Percentiles rank a stretch among this genome's conserved stretches.
phyloP scores from a whole-genome alignment of 2,797 vertebrate species.

The Chanos chanos region DNA sequence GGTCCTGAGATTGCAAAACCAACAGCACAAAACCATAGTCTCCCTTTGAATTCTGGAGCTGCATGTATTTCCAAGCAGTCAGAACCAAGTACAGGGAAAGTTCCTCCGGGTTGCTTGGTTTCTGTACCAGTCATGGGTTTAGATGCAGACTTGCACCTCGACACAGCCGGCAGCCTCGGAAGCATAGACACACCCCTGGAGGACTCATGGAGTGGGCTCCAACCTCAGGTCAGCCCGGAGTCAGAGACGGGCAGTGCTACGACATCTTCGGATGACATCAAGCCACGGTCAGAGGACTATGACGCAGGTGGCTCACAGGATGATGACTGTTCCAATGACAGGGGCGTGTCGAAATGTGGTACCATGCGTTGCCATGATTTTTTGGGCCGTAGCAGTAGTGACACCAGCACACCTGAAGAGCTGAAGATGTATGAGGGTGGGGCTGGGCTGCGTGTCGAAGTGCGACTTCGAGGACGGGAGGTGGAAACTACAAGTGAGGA shows the following conservation, averaged over 20 bases:
- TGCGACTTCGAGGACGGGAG: conserved; percentile 79
- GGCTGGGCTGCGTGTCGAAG: conserved; percentile 85
- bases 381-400: conserved; percentile 95
- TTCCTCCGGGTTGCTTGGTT: conserved; percentile 9
- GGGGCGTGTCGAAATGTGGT: conserved; percentile 89
- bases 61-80: conserved; percentile 22
- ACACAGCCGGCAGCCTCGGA: conserved; percentile 74
- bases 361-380: conserved; percentile 95
- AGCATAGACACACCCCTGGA: conserved; percentile 71
- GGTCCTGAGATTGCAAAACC: conserved; percentile 13
- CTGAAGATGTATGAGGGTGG: conserved; percentile 89
- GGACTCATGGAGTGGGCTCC: conserved; percentile 79
- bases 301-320: conserved; percentile 97
- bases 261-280: conserved; percentile 97
- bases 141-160: conserved; percentile 65
- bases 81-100: conserved; percentile 31
- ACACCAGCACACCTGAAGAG: conserved; percentile 97
- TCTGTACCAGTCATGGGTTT: no score
- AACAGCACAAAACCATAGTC: conserved; percentile 27
- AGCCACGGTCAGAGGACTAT: conserved; percentile 96
- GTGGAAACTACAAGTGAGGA: conserved; percentile 87
- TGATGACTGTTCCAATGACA: conserved; percentile 90
- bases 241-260: conserved; percentile 92
- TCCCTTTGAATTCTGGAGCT: conserved; percentile 22
- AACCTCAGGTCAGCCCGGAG: conserved; percentile 86